phyloP scores from a whole-genome alignment of 2,113 vertebrate species.

The Neopipo cinnamomea region DNA sequence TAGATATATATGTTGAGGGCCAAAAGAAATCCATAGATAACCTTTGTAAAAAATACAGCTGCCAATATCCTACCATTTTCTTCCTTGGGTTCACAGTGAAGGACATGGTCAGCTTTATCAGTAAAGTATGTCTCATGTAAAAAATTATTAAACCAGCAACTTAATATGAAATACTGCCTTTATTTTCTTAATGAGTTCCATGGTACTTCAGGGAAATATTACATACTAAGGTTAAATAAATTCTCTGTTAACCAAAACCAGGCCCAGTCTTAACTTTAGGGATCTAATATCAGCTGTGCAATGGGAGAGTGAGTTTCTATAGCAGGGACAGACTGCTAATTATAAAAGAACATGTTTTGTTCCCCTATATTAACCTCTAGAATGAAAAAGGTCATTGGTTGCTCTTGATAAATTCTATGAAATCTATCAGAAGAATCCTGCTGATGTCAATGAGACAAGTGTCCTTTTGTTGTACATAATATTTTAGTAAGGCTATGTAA shows the following conservation, averaged over 20 bases:
- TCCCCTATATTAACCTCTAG: background rate
- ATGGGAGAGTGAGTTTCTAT: background rate
- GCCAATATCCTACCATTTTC: conserved; percentile 32
- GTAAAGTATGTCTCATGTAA: background rate
- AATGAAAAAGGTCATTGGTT: background rate
- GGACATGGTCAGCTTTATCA: conserved; percentile 18
- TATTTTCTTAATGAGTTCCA: conserved; percentile 58
- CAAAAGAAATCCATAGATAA: background rate
- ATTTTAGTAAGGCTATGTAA: background rate
- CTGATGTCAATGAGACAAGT: background rate
- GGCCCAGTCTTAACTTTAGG: background rate
- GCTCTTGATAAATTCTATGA: background rate
- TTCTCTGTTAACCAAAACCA: conserved; percentile 51
- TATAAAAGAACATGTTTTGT: background rate
- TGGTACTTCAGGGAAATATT: conserved; percentile 51
- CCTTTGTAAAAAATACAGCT: background rate
- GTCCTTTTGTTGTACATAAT: background rate
- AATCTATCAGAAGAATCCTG: background rate
- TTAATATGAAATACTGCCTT: conserved; percentile 39
- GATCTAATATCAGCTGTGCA: background rate
- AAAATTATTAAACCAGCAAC: background rate
- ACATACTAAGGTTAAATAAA: conserved; percentile 33
- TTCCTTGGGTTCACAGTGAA: background rate
- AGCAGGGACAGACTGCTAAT: background rate
- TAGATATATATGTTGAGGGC: background rate